These are phyloP conservation scores for Prunella himalayana DNA, from an alignment of 2,113 vertebrate species.

Conservation along the genomic window DNA sequence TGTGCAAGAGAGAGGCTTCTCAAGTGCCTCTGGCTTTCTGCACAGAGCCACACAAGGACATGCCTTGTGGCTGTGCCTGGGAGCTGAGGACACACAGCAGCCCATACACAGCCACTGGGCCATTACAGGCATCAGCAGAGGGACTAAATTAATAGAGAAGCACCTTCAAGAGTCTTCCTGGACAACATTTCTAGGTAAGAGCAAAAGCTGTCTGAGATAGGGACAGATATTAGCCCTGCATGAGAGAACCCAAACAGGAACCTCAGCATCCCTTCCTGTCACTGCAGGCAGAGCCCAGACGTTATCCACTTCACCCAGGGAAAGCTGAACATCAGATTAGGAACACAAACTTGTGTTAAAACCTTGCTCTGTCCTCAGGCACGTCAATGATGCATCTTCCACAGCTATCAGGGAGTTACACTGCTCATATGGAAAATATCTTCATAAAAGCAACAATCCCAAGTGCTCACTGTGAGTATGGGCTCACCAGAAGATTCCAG, in stretches of 20 bases:
- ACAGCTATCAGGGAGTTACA: not conserved
- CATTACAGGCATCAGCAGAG: not conserved
- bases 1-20: not conserved
- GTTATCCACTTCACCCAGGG: accelerated
- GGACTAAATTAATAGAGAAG: not conserved
- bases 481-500: not conserved
- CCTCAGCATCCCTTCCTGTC: not conserved
- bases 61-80: not conserved
- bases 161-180: not conserved
- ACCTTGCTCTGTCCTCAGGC: not conserved
- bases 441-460: not conserved
- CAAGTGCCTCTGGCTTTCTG: not conserved
- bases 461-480: accelerated
- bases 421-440: not conserved
- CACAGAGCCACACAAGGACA: not conserved
- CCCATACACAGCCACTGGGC: not conserved
- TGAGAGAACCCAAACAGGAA: not conserved
- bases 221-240: not conserved
- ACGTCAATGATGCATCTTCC: not conserved
- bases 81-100: not conserved
- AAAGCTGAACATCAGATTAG: not conserved
- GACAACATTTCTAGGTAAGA: not conserved
- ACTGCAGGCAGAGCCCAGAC: not conserved
- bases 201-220: not conserved
- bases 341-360: not conserved